These are phyloP conservation scores for Drosophila fungiperda DNA, from an alignment of 2,888 invertebrate genomes.

Conservation along the genomic window DNA sequence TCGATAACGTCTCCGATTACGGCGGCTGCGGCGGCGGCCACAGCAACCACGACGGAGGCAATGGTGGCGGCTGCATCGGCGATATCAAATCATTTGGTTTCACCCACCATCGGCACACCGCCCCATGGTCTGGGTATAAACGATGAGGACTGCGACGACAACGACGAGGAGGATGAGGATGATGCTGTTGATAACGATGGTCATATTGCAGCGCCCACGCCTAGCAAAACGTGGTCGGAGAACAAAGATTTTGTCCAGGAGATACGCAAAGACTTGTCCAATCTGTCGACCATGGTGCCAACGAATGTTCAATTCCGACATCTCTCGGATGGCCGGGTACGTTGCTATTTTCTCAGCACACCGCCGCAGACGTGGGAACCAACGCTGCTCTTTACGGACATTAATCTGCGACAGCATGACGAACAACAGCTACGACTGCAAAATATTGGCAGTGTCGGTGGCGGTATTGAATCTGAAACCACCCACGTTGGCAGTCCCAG, in stretches of 20 bases:
- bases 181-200: slow-evolving; percentile 76
- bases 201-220: slow-evolving; percentile 74
- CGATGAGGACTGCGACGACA: slow-evolving; percentile 76
- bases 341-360: slow-evolving; percentile 95
- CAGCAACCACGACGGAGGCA: slow-evolving; percentile 81
- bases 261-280: slow-evolving; percentile 91
- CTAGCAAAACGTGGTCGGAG: slow-evolving; percentile 90
- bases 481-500: slow-evolving; percentile 38
- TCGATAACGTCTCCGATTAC: slow-evolving; percentile 82
- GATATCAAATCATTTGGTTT: slow-evolving; percentile 82
- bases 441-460: slow-evolving; percentile 36
- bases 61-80: slow-evolving; percentile 82
- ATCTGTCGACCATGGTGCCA: slow-evolving; percentile 92
- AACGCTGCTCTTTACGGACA: slow-evolving; percentile 93
- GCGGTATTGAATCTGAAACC: slow-evolving; percentile 15
- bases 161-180: slow-evolving; percentile 76
- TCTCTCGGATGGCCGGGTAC: slow-evolving; percentile 91
- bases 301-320: slow-evolving; percentile 92
- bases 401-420: slow-evolving; percentile 86
- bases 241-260: slow-evolving; percentile 92
- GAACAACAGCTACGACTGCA: slow-evolving; percentile 72
- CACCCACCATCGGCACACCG: slow-evolving; percentile 82
- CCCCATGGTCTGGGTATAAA: slow-evolving; percentile 70
- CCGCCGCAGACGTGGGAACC: slow-evolving; percentile 96
- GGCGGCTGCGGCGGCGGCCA: slow-evolving; percentile 82